Evolutionary conservation across 2,888 invertebrate species (phyloP), one percentile per base, ranked within the genome.

Genomic region (Agonopterix alstromeriana): DNA sequence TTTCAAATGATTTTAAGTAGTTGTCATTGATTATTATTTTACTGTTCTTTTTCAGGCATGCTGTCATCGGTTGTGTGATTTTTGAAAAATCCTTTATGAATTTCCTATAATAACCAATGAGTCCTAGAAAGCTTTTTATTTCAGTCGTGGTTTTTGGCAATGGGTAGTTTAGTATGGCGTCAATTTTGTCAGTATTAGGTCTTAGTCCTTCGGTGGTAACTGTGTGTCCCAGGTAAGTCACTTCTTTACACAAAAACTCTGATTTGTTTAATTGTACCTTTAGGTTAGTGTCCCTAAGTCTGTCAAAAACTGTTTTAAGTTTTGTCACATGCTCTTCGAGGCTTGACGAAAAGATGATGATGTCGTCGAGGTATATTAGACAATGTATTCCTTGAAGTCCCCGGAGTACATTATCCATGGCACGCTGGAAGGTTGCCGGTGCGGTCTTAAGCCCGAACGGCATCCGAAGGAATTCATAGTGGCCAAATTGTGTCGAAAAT

Each of bases 81-180:
- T 59, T 56, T 0, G 66, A 53, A 43, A 65, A 74, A 10, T 65
- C 49, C 48, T 53, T 43, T 8, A 77, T 67, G 47, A 78, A 79
- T 48, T 64, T 63, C n/a, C 73, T 2, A n/a, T n/a, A n/a, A n/a
- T n/a, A n/a, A n/a, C n/a, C n/a, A n/a, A n/a, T n/a, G n/a, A n/a
- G n/a, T n/a, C 75, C 76, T 14, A 76, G 40, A 49, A 78, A 80
- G n/a, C 51, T 45, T 60, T 65, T 62, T 0, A 68, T 63, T 47
- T 64, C 57, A 3, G 47, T 62, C 0, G 47, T 2, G 0, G 55
- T 60, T 48, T 57, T 53, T 0, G 67, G 69, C 10, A 55, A 27
- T 1, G 62, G 63, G 10, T 58, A 64, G 0, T 62, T 52, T 43
- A 56, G 42, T 8, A 68, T 51, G 1, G 60, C 56, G 11, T 56